A percentile compares a stretch with the other conserved stretches of the same genome.
Evolutionary conservation across 1,140 invertebrate genomes (phyloP).

Genomic region (Bombus soroeensis): DNA sequence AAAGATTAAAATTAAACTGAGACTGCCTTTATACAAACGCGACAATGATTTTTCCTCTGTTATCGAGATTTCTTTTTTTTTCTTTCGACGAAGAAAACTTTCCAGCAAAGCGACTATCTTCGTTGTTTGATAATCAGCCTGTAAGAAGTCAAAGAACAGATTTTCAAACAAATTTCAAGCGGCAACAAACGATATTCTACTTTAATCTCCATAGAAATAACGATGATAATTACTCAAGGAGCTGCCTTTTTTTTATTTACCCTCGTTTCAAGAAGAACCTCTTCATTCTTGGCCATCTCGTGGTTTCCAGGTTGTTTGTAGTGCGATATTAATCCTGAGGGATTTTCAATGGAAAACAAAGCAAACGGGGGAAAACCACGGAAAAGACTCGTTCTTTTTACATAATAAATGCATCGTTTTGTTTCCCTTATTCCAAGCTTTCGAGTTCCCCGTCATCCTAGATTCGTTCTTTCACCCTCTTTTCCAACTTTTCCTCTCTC

Average conservation of each 20-base stretch:
- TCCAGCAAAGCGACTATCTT: background rate
- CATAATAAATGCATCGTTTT: slow-evolving; percentile 72
- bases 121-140: background rate
- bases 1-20: background rate
- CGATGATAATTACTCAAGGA: background rate
- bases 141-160: background rate
- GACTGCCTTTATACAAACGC: background rate
- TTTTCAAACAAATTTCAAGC: background rate
- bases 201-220: background rate
- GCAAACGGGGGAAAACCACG: slow-evolving; percentile 46
- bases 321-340: slow-evolving; percentile 76
- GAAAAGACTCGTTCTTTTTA: slow-evolving; percentile 72
- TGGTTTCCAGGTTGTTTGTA: slow-evolving; percentile 52
- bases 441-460: background rate
- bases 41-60: background rate
- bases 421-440: slow-evolving; percentile 34
- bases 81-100: background rate
- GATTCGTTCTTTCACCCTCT: background rate
- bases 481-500: background rate
- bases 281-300: background rate
- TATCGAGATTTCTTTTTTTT: background rate
- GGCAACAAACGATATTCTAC: background rate
- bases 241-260: background rate
- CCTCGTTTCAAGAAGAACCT: background rate
- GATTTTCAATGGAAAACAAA: slow-evolving; percentile 74